Base-by-base conservation (phyloP, 2,888 invertebrate genomes). In the Trichogramma dendrolimi region DNA sequence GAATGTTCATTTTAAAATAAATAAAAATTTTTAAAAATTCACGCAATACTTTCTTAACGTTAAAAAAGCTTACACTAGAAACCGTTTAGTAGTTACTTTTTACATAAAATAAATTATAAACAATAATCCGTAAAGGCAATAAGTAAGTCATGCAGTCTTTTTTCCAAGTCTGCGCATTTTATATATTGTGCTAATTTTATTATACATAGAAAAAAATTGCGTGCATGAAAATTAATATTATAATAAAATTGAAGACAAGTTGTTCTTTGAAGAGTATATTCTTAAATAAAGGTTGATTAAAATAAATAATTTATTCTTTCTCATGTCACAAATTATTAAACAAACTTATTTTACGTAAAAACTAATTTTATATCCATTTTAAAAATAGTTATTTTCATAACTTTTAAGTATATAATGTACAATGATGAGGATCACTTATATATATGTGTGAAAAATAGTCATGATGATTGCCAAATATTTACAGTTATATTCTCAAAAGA, bases 211-310 rank as follows among this genome's bases (percentile, higher is more conserved):
- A 42, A 54, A 41, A n/a, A 51, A 44, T 49, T 60, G 43, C 53
- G 46, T 52, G 51, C 47, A 56, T 53, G 56, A 27, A 27, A 27
- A 27, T 27, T 27, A 27, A 27, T 27, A 27, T 27, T 27, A 27
- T 27, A 2, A 27, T 27, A 61, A 60, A 61, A 61, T 58, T 59
- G 62, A 60, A 68, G 52, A 60, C 57, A 66, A 66, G 64, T 69
- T 70, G 68, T 64, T 72, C 71, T 71, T 70, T 52, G 67, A 66
- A 71, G 69, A 68, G 67, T 71, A 71, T 71, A 71, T 72, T 71
- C 70, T 69, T 71, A 71, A 72, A 73, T 73, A 73, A 73, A 75
- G 71, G 68, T 71, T 71, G 70, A 70, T 69, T 61, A 68, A 64
- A 68, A 70, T 68, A 68, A 60, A 44, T 51, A 11, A 58, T 58